Evolutionary conservation across 2,113 vertebrate genomes (phyloP).

Genomic region (Apteryx mantelli): DNA sequence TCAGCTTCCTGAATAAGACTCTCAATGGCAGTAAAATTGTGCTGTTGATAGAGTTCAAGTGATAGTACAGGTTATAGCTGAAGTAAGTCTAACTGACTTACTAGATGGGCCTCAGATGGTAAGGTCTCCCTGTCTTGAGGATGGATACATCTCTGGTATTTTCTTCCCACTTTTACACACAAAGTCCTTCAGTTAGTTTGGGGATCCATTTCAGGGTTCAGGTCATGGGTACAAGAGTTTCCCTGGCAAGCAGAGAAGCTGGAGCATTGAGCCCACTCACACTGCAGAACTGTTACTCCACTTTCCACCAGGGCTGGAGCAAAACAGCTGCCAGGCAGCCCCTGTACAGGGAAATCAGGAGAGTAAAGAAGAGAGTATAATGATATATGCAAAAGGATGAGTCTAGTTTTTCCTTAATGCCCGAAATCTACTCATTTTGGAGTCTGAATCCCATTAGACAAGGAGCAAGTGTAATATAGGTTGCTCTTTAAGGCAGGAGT

Average conservation of each 20-base stretch:
- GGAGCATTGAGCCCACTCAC: not conserved
- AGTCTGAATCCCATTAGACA: not conserved
- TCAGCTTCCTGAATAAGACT: not conserved
- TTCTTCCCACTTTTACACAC: not conserved
- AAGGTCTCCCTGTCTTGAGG: accelerated
- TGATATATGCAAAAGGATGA: not conserved
- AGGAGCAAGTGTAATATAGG: not conserved
- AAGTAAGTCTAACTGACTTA: not conserved
- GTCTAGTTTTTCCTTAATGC: not conserved
- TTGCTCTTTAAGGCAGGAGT: not conserved
- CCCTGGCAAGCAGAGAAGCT: not conserved
- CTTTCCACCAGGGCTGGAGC: not conserved
- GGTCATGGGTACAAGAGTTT: not conserved
- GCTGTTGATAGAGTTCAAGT: not conserved
- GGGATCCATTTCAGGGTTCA: not conserved
- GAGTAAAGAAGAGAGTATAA: not conserved
- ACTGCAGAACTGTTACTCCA: not conserved
- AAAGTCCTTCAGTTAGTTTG: not conserved
- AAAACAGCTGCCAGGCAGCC: not conserved
- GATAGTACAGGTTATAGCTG: not conserved
- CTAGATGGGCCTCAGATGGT: not conserved
- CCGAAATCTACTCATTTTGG: not conserved
- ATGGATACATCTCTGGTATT: not conserved
- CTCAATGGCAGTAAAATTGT: not conserved
- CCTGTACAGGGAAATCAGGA: not conserved